Evolutionary conservation across 2,888 invertebrate genomes (phyloP), one percentile per base, ranked within the genome.

Genomic region (Euphydryas editha): DNA sequence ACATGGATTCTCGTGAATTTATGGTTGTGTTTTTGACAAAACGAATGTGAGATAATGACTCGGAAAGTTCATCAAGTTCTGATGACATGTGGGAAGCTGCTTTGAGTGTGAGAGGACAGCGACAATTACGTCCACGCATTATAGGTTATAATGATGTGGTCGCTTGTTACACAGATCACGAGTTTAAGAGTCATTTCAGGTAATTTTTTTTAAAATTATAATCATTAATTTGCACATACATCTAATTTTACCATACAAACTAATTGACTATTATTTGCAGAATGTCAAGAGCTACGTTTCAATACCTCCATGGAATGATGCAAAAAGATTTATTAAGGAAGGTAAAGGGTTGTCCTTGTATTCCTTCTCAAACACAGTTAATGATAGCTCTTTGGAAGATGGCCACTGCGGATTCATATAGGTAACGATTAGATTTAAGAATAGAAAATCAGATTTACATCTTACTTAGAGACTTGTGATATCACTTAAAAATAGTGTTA

Each of bases 341-440:
- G 13, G 30, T 30, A 24, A n/a, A 11, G 11, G 54, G 54, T 4
- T 30, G n/a, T 30, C n/a, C 54, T 30, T 24, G 15, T 11, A 54
- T 54, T 54, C 21, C 54, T 54, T 54, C 54, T n/a, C n/a, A 24
- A 15, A n/a, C 21, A 24, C 54, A 54, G 24, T n/a, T 54, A 24
- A 30, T 54, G 54, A 54, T 54, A 54, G 30, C 54, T 30, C 24
- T 54, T 54, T 54, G 54, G 54, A 54, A 54, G 21, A 54, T 54
- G 54, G 54, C 54, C n/a, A 54, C 30, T n/a, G n/a, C 54, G n/a
- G 54, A 30, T 54, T 54, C 54, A 21, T 30, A 30, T 13, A 30
- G 54, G 54, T 54, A 39, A 13, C 13, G 13, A 39, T 39, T 39
- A 39, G 11, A 5, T 39, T 39, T 39, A 39, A 13, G 39, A 39